Conservation (phyloP, 2,888 invertebrate species). For the Drosophila kuntzei region DNA sequence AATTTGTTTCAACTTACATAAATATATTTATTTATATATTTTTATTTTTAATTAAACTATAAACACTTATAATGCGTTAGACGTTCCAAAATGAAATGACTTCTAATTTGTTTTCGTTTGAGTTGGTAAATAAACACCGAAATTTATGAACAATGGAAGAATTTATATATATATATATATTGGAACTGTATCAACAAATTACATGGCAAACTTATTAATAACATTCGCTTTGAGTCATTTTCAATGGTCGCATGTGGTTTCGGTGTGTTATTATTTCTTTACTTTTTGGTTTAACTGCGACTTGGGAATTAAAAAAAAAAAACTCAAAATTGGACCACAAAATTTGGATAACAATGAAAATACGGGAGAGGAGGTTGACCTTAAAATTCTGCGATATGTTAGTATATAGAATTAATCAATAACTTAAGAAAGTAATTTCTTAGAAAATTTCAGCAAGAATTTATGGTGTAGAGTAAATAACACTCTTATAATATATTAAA, state of each 20-base stretch:
- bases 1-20: slow-evolving; percentile 40
- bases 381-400: too few species aligned
- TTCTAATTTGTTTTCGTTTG: neutral
- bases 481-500: neutral
- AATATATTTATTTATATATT: neutral
- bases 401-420: neutral
- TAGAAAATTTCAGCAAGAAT: neutral
- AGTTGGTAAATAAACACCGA: slow-evolving; percentile 13
- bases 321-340: neutral
- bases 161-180: neutral
- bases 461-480: neutral
- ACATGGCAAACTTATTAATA: slow-evolving; percentile 20
- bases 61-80: slow-evolving; percentile 10
- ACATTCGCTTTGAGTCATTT: slow-evolving; percentile 18
- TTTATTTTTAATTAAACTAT: neutral
- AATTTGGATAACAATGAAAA: neutral
- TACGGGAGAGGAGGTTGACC: neutral
- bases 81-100: slow-evolving; percentile 17
- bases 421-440: neutral
- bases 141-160: slow-evolving; percentile 22
- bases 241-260: slow-evolving; percentile 30
- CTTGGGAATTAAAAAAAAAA: slow-evolving; percentile 10
- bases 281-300: neutral
- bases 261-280: slow-evolving; percentile 3
- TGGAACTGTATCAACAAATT: slow-evolving; percentile 14